These are phyloP conservation scores for Oryzias curvinotus DNA, from an alignment of 2,113 vertebrate species.

Conservation along the genomic window DNA sequence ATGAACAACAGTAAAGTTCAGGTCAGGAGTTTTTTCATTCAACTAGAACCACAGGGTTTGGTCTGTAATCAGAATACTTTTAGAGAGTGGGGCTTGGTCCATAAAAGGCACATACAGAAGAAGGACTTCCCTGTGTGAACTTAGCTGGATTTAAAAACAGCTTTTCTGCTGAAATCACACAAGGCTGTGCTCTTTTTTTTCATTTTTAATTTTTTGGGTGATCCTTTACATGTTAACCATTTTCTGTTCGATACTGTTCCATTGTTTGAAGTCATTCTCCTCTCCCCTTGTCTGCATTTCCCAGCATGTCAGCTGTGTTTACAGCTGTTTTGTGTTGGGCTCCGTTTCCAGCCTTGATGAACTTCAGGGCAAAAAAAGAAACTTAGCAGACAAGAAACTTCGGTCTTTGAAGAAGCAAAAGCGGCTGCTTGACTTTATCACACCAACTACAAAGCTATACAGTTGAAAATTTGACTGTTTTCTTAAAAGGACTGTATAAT, in stretches of 20 bases:
- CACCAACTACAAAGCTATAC: too few relatives aligned
- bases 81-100: constrained; percentile 53
- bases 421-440: not conserved
- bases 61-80: constrained; percentile 56
- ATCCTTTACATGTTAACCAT: constrained; percentile 39
- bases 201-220: constrained; percentile 4
- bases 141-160: constrained; percentile 47
- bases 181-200: constrained; percentile 47
- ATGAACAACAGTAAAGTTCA: constrained; percentile 29
- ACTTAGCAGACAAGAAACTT: constrained; percentile 39
- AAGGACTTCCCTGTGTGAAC: constrained; percentile 40
- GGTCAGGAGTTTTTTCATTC: constrained; percentile 63
- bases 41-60: constrained; percentile 61
- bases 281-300: constrained; percentile 61
- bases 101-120: constrained; percentile 53
- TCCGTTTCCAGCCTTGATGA: constrained; percentile 29
- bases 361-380: constrained; percentile 34
- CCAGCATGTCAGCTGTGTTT: constrained; percentile 36
- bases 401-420: constrained; percentile 11
- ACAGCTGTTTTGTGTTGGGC: constrained; percentile 33
- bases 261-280: constrained; percentile 53
- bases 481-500: too few relatives aligned
- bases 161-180: constrained; percentile 51
- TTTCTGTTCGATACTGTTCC: constrained; percentile 24
- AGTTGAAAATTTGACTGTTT: too few relatives aligned